These are phyloP conservation scores for Axis porcinus DNA, from an alignment of 2,113 vertebrate genomes.

Conservation along the genomic window DNA sequence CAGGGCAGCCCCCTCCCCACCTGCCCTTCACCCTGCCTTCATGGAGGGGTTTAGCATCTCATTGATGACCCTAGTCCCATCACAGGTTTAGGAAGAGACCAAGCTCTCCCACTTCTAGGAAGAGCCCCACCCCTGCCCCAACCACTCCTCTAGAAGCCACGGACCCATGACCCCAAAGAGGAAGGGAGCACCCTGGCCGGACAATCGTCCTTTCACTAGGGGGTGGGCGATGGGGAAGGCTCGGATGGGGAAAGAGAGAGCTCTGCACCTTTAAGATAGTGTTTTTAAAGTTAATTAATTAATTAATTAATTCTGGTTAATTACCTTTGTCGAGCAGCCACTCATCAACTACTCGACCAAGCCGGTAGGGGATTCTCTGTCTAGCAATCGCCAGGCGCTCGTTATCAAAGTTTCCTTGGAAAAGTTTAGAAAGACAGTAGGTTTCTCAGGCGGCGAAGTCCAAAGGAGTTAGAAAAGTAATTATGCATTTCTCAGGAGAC, in stretches of 20 bases:
- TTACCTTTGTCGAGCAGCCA: slow-evolving; percentile 99
- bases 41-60: background rate
- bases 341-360: slow-evolving; percentile 99
- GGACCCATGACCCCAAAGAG: background rate
- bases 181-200: background rate
- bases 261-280: slow-evolving; percentile 88
- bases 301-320: slow-evolving; percentile 89
- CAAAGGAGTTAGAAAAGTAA: slow-evolving; percentile 70
- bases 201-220: background rate
- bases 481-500: slow-evolving; percentile 64
- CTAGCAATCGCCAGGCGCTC: slow-evolving; percentile 99
- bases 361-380: slow-evolving; percentile 99
- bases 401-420: slow-evolving; percentile 99
- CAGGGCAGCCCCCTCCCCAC: background rate
- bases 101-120: background rate
- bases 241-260: slow-evolving; percentile 47
- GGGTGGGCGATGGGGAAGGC: background rate
- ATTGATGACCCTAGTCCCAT: background rate
- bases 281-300: slow-evolving; percentile 80
- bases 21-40: background rate
- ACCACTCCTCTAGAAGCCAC: background rate
- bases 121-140: background rate
- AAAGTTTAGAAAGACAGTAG: slow-evolving; percentile 96
- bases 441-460: slow-evolving; percentile 79
- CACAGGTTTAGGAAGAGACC: background rate